Percentiles rank a stretch among this genome's conserved stretches.
Evolutionary conservation across 2,888 invertebrate species (phyloP).

Genomic region (Leptopilina myrica): DNA sequence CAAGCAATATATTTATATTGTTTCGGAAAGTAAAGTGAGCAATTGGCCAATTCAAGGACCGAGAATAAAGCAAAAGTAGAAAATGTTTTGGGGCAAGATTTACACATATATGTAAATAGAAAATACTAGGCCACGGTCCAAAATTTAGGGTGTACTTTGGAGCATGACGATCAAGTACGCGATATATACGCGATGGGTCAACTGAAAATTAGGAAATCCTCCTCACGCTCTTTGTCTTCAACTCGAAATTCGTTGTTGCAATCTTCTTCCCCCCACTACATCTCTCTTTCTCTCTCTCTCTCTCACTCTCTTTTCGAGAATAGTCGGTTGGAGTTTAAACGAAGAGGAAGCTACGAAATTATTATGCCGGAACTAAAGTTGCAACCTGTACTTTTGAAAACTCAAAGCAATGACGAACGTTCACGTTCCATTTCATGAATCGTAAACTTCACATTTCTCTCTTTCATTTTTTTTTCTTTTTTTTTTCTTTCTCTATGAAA

Average conservation of each 20-base stretch:
- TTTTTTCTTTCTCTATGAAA: no score
- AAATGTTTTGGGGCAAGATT: conserved; percentile 22
- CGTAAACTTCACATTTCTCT: conserved; percentile 6
- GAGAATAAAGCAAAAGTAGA: background rate
- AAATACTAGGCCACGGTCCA: conserved; percentile 41
- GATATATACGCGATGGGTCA: conserved; percentile 45
- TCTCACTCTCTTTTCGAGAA: no score
- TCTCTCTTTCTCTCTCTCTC: no score
- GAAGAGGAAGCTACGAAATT: conserved; percentile 13
- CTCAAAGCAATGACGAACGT: background rate
- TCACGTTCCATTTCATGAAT: background rate
- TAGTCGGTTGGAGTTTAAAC: conserved; percentile 15
- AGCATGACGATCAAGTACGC: conserved; percentile 56
- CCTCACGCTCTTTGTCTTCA: conserved; percentile 19
- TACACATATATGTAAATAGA: background rate
- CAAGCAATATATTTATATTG: conserved; percentile 32
- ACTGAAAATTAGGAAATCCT: conserved; percentile 34
- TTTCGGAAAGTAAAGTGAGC: conserved; percentile 30
- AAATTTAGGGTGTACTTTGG: conserved; percentile 38
- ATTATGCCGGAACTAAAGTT: conserved; percentile 20
- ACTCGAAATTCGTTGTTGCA: conserved; percentile 25
- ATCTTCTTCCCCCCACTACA: background rate
- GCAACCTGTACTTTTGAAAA: conserved; percentile 33
- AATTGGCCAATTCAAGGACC: conserved; percentile 41
- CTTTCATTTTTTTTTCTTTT: background rate